These are phyloP conservation scores for Heloderma charlesbogerti DNA, from an alignment of 2,113 vertebrate species.

Conservation along the genomic window DNA sequence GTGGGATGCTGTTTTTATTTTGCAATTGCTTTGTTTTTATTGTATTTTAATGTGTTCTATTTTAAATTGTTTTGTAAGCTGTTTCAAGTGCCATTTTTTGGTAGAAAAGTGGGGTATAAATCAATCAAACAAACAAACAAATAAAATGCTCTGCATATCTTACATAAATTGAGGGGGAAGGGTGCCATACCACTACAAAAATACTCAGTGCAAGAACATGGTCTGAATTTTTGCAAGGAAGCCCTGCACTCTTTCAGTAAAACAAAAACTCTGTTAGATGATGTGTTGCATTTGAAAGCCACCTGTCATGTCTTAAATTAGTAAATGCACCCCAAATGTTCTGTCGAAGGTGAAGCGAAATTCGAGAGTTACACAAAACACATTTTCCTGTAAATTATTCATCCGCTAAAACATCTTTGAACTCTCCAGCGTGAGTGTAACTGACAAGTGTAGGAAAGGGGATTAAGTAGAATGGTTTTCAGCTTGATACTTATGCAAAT, in stretches of 20 bases:
- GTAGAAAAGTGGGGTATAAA: too few relatives aligned
- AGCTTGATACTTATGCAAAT: not conserved
- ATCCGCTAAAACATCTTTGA: constrained; percentile 61
- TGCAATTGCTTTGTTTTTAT: too few relatives aligned
- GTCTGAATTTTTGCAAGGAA: not conserved
- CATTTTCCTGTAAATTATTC: constrained; percentile 69
- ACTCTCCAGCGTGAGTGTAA: constrained; percentile 45
- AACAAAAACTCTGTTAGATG: too few relatives aligned
- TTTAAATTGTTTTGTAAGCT: too few relatives aligned
- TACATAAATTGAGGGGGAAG: too few relatives aligned
- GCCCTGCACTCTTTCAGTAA: not conserved
- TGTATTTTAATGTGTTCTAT: too few relatives aligned
- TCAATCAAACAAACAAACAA: too few relatives aligned
- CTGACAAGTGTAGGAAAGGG: constrained; percentile 15
- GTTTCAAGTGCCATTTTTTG: too few relatives aligned
- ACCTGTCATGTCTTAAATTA: constrained; percentile 60
- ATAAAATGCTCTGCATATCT: not conserved
- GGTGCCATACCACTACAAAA: too few relatives aligned
- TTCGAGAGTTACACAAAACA: constrained; percentile 60
- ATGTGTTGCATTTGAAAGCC: constrained; percentile 54
- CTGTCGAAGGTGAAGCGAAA: constrained; percentile 60
- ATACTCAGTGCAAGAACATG: too few relatives aligned
- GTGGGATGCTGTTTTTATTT: too few relatives aligned
- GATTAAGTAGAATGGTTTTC: not conserved
- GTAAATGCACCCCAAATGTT: constrained; percentile 37